Percentiles rank a stretch among this genome's conserved stretches.
phyloP scores from a whole-genome alignment of 2,888 invertebrate species.

The Drosophila anomelani region DNA sequence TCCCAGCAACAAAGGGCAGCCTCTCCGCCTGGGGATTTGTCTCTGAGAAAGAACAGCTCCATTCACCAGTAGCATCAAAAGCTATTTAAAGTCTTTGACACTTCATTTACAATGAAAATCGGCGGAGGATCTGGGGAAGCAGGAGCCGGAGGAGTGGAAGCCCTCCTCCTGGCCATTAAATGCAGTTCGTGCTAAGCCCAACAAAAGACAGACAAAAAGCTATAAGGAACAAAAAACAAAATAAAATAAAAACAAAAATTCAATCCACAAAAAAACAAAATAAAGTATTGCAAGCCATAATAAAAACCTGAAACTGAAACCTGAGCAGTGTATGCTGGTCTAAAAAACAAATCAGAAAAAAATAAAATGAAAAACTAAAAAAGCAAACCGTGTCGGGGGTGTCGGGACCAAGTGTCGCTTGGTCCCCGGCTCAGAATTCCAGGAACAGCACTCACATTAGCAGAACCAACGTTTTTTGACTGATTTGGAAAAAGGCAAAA shows the following conservation, averaged over 20 bases:
- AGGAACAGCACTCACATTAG: constrained; percentile 46
- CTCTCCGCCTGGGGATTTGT: constrained; percentile 13
- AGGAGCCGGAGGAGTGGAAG: not conserved
- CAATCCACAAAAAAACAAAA: constrained; percentile 41
- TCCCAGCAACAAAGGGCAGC: constrained; percentile 27
- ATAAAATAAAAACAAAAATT: constrained; percentile 46
- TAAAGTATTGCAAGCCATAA: constrained; percentile 61
- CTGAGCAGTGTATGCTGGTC: constrained; percentile 74
- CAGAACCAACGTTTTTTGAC: constrained; percentile 41
- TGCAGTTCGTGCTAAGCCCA: constrained; percentile 70
- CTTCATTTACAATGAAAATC: constrained; percentile 80
- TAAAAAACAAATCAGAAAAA: constrained; percentile 19
- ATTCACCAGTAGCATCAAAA: constrained; percentile 79
- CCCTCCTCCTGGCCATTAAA: constrained; percentile 19
- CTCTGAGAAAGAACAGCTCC: constrained; percentile 68
- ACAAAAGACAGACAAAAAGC: constrained; percentile 64
- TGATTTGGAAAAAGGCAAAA: constrained; percentile 44
- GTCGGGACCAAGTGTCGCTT: constrained; percentile 72
- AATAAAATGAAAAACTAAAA: constrained; percentile 32
- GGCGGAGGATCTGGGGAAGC: not conserved
- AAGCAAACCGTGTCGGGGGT: constrained; percentile 43
- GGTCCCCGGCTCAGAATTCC: constrained; percentile 30
- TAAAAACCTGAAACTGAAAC: constrained; percentile 77
- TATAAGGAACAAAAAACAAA: constrained; percentile 23
- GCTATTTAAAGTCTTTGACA: constrained; percentile 81